These are phyloP conservation scores for Odocoileus virginianus DNA, from an alignment of 2,113 vertebrate species.

Conservation along the genomic window DNA sequence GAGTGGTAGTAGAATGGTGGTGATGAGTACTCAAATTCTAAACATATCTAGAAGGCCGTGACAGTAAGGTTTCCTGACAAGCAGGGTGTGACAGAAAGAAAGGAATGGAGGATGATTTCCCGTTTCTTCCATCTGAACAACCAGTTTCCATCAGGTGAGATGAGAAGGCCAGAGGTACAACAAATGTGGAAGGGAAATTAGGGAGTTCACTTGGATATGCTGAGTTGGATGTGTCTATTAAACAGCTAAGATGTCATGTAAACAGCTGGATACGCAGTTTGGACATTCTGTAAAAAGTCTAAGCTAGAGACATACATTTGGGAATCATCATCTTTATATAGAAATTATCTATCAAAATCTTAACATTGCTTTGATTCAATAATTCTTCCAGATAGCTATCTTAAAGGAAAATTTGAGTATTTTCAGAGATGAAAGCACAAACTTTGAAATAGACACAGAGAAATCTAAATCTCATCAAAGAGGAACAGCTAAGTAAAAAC, in stretches of 20 bases:
- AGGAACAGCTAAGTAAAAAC: not conserved
- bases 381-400: not conserved
- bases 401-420: not conserved
- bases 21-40: not conserved
- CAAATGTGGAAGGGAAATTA: not conserved
- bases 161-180: not conserved
- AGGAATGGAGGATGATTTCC: not conserved
- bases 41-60: not conserved
- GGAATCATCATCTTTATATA: not conserved
- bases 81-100: not conserved
- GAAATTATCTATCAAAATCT: not conserved
- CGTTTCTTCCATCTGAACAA: not conserved
- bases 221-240: not conserved
- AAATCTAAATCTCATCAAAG: slow-evolving; percentile 1
- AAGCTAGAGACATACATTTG: not conserved
- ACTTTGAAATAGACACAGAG: not conserved
- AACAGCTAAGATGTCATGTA: not conserved
- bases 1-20: not conserved
- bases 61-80: not conserved
- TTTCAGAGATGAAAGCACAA: not conserved
- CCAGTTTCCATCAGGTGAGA: not conserved
- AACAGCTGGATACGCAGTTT: not conserved
- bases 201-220: not conserved
- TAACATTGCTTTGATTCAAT: not conserved
- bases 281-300: not conserved